A percentile compares a stretch with the other conserved stretches of the same genome.
phyloP scores from a whole-genome alignment of 1,140 invertebrate species.

The Fopius arisanus region DNA sequence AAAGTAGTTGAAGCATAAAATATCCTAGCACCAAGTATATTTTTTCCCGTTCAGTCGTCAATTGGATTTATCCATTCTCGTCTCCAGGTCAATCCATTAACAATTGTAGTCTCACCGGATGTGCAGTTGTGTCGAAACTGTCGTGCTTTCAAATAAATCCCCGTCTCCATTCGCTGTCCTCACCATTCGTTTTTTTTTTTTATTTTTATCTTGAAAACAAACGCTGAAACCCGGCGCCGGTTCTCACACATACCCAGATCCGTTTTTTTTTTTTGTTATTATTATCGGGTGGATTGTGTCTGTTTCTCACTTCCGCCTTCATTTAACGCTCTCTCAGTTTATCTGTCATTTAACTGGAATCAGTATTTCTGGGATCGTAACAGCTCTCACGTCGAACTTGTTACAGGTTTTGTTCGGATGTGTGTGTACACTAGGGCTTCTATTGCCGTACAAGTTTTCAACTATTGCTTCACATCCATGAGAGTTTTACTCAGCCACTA shows the following conservation, averaged over 20 bases:
- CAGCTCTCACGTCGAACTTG: neutral
- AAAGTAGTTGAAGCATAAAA: too few species aligned
- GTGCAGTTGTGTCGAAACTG: neutral
- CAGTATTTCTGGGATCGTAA: neutral
- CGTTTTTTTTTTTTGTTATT: neutral
- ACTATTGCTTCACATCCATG: neutral
- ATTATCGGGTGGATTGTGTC: neutral
- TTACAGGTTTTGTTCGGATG: neutral
- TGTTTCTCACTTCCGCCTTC: neutral
- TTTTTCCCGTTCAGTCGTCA: neutral
- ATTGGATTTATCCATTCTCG: neutral
- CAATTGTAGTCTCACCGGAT: neutral
- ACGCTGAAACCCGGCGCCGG: neutral
- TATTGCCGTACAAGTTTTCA: slow-evolving; percentile 4
- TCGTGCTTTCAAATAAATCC: slow-evolving; percentile 1
- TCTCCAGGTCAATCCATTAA: slow-evolving; percentile 8
- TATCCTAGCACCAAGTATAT: too few species aligned
- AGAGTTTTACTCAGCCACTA: neutral
- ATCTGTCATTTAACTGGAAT: neutral
- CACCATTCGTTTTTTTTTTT: neutral
- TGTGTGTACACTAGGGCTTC: neutral
- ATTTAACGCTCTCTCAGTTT: neutral
- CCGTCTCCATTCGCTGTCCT: neutral
- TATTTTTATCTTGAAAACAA: neutral
- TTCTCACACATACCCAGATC: neutral